Percentiles rank a stretch among this genome's conserved stretches.
These are phyloP conservation scores for Caenorhabditis becei DNA, from an alignment of 2,888 invertebrate species.

Conservation along the genomic window DNA sequence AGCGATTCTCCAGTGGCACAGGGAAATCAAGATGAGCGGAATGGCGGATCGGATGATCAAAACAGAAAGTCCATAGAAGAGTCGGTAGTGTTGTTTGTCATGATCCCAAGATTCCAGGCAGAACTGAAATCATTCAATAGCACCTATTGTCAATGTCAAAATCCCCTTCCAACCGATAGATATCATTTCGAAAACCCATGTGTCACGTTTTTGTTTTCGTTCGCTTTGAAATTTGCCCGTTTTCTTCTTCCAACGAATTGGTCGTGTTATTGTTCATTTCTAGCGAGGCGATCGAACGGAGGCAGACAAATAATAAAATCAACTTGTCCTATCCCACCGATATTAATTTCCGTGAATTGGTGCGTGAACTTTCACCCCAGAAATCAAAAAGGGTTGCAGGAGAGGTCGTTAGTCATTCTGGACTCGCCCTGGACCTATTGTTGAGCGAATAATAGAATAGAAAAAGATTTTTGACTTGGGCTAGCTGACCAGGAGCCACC, in stretches of 20 bases:
- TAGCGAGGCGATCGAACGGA: neutral
- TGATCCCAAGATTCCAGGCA: conserved; percentile 74
- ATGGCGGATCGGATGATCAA: conserved; percentile 92
- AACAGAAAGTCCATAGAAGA: conserved; percentile 71
- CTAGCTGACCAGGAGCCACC: neutral
- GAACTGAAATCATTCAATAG: conserved; percentile 62
- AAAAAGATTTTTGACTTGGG: conserved; percentile 29
- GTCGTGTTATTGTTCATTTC: conserved; percentile 9
- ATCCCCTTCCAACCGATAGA: neutral
- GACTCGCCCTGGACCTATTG: neutral
- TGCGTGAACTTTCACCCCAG: conserved; percentile 15
- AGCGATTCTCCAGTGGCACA: conserved; percentile 89
- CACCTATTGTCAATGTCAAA: neutral
- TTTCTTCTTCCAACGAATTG: conserved; percentile 15
- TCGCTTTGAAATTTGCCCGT: conserved; percentile 9
- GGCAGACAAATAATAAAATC: conserved; percentile 34
- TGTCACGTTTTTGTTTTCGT: conserved; percentile 1
- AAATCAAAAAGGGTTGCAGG: conserved; percentile 7
- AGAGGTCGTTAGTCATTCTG: neutral
- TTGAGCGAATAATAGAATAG: neutral
- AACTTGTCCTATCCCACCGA: conserved; percentile 23
- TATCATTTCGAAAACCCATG: conserved; percentile 9
- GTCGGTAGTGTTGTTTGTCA: conserved; percentile 63
- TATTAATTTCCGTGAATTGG: conserved; percentile 27
- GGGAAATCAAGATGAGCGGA: conserved; percentile 93